A percentile compares a stretch with the other conserved stretches of the same genome.
These are phyloP conservation scores for Chelonus formosanus DNA, from an alignment of 2,888 invertebrate species.

Conservation along the genomic window DNA sequence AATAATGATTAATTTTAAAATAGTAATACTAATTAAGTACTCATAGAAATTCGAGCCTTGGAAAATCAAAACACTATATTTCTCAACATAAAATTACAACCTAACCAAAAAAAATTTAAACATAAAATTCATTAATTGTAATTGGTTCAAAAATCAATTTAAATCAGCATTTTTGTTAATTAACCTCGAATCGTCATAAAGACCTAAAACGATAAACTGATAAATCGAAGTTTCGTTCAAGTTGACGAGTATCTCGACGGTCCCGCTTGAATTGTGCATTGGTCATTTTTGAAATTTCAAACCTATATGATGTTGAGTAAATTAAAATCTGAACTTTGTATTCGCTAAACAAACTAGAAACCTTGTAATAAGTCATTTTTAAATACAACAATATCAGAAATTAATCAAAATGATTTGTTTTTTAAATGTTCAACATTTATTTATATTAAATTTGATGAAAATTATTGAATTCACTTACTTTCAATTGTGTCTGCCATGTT, in stretches of 20 bases:
- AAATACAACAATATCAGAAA: neutral
- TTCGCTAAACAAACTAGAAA: neutral
- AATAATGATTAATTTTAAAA: neutral
- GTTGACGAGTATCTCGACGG: conserved; percentile 32
- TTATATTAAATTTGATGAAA: neutral
- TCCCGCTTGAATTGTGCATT: conserved; percentile 62
- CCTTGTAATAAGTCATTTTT: neutral
- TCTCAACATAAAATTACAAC: too few relatives aligned
- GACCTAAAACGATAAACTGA: conserved; percentile 19
- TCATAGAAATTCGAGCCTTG: too few relatives aligned
- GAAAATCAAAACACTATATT: too few relatives aligned
- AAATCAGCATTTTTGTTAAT: too few relatives aligned
- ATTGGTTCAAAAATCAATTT: too few relatives aligned
- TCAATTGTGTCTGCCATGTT: conserved; percentile 84
- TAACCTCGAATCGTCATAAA: neutral
- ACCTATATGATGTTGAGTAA: conserved; percentile 45
- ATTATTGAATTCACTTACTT: conserved; percentile 72
- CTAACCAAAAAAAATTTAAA: neutral
- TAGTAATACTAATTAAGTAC: conserved; percentile 6
- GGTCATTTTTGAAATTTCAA: conserved; percentile 64
- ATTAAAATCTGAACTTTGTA: conserved; percentile 48
- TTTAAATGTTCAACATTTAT: neutral
- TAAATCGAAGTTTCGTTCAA: conserved; percentile 39
- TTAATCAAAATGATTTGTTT: neutral
- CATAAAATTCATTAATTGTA: too few relatives aligned